phyloP scores from a whole-genome alignment of 1,140 invertebrate genomes.

The Campoletis sonorensis region DNA sequence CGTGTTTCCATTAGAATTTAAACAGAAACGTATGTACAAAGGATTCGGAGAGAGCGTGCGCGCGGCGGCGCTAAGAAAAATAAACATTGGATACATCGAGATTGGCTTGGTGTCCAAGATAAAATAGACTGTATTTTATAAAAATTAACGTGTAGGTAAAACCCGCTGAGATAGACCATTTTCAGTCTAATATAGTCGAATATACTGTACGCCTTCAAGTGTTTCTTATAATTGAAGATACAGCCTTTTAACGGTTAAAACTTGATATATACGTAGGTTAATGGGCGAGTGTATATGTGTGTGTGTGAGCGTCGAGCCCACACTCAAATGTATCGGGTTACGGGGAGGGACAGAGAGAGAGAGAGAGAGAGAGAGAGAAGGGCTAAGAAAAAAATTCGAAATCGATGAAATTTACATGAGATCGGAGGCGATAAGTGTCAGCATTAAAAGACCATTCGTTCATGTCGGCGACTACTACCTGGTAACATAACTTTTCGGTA shows the following conservation, averaged over 20 bases:
- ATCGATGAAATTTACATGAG: conserved; percentile 46
- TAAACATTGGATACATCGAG: no score
- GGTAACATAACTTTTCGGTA: conserved; percentile 39
- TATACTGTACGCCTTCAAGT: not conserved
- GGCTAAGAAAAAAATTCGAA: conserved; percentile 8
- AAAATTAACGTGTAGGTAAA: no score
- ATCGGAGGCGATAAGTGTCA: conserved; percentile 41
- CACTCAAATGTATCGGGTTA: conserved; percentile 20
- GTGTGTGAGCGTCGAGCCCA: not conserved
- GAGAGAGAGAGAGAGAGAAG: not conserved
- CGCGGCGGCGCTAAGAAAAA: no score
- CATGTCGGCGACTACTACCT: conserved; percentile 35
- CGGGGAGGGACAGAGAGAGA: not conserved
- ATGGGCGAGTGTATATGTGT: not conserved
- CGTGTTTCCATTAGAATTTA: no score
- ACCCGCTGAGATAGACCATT: no score
- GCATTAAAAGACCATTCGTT: conserved; percentile 43
- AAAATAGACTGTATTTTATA: no score
- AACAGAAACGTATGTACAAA: no score
- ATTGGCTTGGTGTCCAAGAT: no score
- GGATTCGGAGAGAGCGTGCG: no score
- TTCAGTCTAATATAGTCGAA: not conserved
- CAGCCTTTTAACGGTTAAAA: not conserved
- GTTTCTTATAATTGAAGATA: not conserved
- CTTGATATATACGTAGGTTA: not conserved